Evolutionary conservation across 2,113 vertebrate genomes (phyloP), one percentile per base, ranked within the genome.

Genomic region (Anolis sagrei): DNA sequence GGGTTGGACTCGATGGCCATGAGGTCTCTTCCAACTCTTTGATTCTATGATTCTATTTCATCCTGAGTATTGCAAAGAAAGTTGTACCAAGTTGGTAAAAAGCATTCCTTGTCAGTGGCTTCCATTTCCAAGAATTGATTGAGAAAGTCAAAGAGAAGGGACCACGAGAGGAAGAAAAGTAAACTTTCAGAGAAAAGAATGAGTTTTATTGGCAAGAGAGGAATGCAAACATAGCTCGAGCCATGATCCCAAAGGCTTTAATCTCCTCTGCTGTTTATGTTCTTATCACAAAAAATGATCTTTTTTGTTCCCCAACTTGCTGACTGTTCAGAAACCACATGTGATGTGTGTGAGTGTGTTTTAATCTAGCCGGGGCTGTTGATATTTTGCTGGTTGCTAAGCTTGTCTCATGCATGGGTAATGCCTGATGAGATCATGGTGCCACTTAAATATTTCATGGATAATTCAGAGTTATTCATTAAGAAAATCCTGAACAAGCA

Each of bases 351-450:
- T 91, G 86, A 75, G 29, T 49, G 85, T 0, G 79, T 44, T 0
- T 84, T 86, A 91, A 86, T 91, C 62, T 87, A 87, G 85, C 76
- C 34, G 2, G 78, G 81, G 83, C 89, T 89, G 91, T 91, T 89
- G 58, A 86, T 94, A 91, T 94, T 94, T 94, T 89, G 90, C 86
- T 21, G 54, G 96, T 95, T 96, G 94, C 95, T 95, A 96, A 88
- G 94, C 86, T 94, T 91, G 89, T 81, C 91, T 95, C 93, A 89
- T 90, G 90, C 89, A 2, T 69, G 84, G 90, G 90, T 95, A 89
- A 88, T 58, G 78, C 93, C 90, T 82, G 89, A 77, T 95, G 94
- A 96, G 93, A 69, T 96, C 95, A 94, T 88, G 88, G 88, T 93
- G 88, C 93, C 88, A 78, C 76, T 89, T 83, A 89, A 80, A 48